Base-by-base conservation (phyloP, 2,113 vertebrate genomes). In the Glareola pratincola region DNA sequence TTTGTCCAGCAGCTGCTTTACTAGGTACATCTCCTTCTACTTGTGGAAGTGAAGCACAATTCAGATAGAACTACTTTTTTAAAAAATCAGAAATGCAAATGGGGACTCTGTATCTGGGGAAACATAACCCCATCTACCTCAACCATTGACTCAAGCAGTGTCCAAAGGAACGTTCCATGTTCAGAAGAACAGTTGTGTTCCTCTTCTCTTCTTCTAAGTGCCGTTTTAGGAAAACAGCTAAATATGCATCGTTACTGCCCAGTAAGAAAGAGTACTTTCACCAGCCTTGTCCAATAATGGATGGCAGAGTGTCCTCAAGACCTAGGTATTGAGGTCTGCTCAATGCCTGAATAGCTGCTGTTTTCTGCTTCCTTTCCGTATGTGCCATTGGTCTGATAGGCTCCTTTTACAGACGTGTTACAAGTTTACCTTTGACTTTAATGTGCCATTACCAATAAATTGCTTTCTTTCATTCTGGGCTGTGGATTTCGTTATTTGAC, bases 371-470 rank as follows among this genome's bases (percentile, higher is more conserved):
- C 24, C 37, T 53, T 74, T 64, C 67, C 53, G 29, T 34, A 3
- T 20, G 73, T 30, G 3, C 9, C 30, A 8, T 20, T 59, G 51
- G 14, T 27, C 56, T 47, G 18, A 77, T 23, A 26, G 17, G 29
- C 64, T 62, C 60, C 30, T 41, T 82, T 60, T 27, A 32, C 6
- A 7, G 16, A 6, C 0, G 53, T 11, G 32, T 34, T 63, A 4
- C 16, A 62, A 69, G 59, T 91, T 93, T 76, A n/a, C 78, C 84
- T 50, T 19, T 81, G 47, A 20, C 54, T 81, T 93, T 72, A n/a
- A 45, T 32, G 37, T 45, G 64, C 93, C 77, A 26, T 85, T 64
- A 26, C 54, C 68, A 98, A 97, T 98, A 98, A 98, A 98, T 41
- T 71, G 64, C 83, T 93, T 96, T 88, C 37, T 47, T 73, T 53